These are phyloP conservation scores for Crocodylus rhombifer DNA, from an alignment of 2,797 vertebrate genomes.

Conservation along the genomic window DNA sequence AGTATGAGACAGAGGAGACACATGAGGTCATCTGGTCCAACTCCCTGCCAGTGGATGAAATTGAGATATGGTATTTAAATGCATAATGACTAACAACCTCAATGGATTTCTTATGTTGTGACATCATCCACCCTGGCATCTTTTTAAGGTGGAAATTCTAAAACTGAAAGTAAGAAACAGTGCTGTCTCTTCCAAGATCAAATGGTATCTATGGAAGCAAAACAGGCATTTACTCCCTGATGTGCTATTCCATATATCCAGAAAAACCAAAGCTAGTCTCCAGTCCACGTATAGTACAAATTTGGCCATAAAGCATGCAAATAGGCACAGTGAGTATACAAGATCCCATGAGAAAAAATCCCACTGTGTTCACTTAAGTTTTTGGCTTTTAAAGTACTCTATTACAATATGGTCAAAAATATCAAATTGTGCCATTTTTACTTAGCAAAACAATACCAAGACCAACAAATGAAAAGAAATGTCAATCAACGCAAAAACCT, in stretches of 20 bases:
- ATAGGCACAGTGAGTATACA: background rate
- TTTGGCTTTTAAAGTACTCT: background rate
- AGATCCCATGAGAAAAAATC: background rate
- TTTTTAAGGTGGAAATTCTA: background rate
- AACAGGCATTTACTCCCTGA: background rate
- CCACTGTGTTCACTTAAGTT: background rate
- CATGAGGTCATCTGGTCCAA: background rate
- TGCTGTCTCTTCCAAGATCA: background rate
- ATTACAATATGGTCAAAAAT: background rate
- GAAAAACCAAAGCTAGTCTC: background rate
- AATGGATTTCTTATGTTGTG: slow-evolving; percentile 3
- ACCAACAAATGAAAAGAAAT: background rate
- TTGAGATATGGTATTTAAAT: background rate
- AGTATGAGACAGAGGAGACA: background rate
- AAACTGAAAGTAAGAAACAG: slow-evolving; percentile 14
- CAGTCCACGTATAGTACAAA: background rate
- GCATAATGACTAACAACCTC: background rate
- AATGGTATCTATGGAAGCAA: slow-evolving; percentile 16
- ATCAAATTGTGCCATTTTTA: background rate
- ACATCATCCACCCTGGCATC: slow-evolving; percentile 13
- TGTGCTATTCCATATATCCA: background rate
- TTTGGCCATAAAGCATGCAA: background rate
- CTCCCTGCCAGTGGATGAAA: background rate
- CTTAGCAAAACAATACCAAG: background rate
- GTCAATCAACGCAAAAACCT: background rate